Percentiles rank a stretch among this genome's conserved stretches.
Conservation (phyloP, 2,797 vertebrate genomes). For the Nannoperca australis region DNA sequence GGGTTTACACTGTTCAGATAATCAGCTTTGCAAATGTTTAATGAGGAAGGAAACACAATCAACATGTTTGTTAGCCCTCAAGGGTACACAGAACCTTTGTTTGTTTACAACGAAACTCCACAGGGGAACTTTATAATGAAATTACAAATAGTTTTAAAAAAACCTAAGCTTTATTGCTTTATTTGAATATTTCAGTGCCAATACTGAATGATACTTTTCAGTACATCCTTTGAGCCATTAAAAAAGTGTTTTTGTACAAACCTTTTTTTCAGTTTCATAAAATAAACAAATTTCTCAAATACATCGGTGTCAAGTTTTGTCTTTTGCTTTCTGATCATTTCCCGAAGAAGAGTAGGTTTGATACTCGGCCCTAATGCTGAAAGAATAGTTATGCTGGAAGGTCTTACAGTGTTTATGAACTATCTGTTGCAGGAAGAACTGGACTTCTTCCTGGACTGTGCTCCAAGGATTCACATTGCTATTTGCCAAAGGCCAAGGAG, state of each 20-base stretch:
- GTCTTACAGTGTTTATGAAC: not conserved
- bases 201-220: not conserved
- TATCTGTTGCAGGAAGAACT: conserved; percentile 90
- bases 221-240: not conserved
- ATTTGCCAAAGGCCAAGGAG: conserved; percentile 93
- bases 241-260: not conserved
- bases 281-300: not conserved
- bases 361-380: not conserved
- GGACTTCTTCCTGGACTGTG: conserved; percentile 94
- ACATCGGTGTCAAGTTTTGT: not conserved
- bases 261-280: not conserved
- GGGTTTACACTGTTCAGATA: not conserved
- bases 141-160: too few species aligned
- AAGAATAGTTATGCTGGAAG: not conserved
- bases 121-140: not conserved
- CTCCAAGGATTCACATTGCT: conserved; percentile 90
- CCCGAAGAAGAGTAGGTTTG: not conserved
- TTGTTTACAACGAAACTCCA: not conserved
- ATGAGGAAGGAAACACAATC: not conserved
- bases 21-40: not conserved
- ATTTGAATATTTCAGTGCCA: not conserved
- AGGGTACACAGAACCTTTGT: not conserved
- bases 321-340: too few species aligned
- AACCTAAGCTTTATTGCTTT: too few species aligned
- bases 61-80: not conserved